Conservation (phyloP, 2,797 vertebrate species). For the Siniperca scherzeri region DNA sequence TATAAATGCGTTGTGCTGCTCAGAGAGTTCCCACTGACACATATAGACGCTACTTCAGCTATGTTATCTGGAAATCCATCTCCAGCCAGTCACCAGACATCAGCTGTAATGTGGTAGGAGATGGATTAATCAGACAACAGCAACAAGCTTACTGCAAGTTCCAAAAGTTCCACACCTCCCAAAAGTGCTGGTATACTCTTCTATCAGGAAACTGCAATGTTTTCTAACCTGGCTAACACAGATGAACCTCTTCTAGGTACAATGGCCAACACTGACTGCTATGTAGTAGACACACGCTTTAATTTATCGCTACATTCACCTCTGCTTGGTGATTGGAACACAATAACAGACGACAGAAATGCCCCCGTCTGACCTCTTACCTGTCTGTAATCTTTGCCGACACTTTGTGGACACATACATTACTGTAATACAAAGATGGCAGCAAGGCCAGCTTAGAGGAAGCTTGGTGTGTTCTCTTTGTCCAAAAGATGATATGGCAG, state of each 20-base stretch:
- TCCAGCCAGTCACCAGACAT: neutral
- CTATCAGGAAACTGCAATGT: neutral
- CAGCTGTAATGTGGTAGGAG: constrained; percentile 5
- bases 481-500: too few species aligned
- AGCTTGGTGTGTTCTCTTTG: neutral
- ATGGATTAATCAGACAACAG: neutral
- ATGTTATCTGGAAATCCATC: constrained; percentile 4
- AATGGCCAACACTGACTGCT: neutral
- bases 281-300: neutral
- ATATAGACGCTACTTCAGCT: neutral
- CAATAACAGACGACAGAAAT: neutral
- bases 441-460: neutral
- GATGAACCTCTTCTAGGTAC: neutral
- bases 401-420: neutral
- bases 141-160: neutral
- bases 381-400: neutral
- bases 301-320: neutral
- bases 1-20: constrained; percentile 22
- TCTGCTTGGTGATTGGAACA: neutral
- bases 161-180: constrained; percentile 8
- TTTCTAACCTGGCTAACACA: neutral
- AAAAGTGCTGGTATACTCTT: constrained; percentile 10
- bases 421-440: neutral
- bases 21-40: constrained; percentile 35
- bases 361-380: neutral